Evolutionary conservation across 1,140 invertebrate species (phyloP), one percentile per base, ranked within the genome.

Genomic region (Eriocheir sinensis): DNA sequence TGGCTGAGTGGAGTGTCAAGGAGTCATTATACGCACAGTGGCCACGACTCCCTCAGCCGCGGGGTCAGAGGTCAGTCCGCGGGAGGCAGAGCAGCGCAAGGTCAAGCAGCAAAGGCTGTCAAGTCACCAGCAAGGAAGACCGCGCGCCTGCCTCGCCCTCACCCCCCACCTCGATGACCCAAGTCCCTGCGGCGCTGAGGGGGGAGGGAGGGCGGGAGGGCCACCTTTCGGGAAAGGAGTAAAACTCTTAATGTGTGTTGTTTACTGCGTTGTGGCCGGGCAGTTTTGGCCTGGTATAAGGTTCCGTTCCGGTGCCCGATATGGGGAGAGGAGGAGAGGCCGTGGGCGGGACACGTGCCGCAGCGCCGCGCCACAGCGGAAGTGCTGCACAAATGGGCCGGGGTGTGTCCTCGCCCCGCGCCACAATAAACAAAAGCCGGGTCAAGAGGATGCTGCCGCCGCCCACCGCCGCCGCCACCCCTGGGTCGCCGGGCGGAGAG

Each of bases 341-440:
- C 38, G 72, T 6, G 36, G 72, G 30, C 34, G 89, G n/a, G 91
- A 34, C 91, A 92, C 80, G 91, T 85, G 91, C 80, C 41, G 15
- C 40, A 36, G 80, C 40, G 34, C 21, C 3, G 30, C 53, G 38
- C 38, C 40, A 81, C 38, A 81, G 30, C 91, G 91, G 91, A 92
- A 92, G 91, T 85, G 91, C 12, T 12, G 21, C 89, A 85, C 80
- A 92, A 85, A 92, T 34, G 91, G 91, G 30, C 91, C 32, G 80
- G 53, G 32, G 38, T 85, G 80, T 48, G 91, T 44, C 91, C 79
- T 85, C 91, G 91, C 91, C 91, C 91, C 48, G 41, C 40, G 36
- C 79, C 41, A 92, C 91, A 92, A 92, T 92, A 85, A 85, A 90
- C 91, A 92, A 44, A 30, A 81, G 79, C 36, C 80, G 80, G 91